Conservation (phyloP, 2,888 invertebrate species). For the Amphipoea lucens region DNA sequence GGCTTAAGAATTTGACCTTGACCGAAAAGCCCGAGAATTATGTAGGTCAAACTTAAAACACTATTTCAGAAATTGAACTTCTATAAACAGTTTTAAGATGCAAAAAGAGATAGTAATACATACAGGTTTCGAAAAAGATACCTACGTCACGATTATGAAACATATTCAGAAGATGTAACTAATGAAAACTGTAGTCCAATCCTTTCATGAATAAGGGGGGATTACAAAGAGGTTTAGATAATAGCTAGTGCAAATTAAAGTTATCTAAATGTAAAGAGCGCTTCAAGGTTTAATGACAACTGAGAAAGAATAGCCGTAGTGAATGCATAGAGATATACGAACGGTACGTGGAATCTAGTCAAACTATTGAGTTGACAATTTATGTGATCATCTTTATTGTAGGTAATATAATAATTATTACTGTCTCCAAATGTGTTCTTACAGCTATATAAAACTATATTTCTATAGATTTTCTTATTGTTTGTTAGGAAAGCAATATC, state of each 20-base stretch:
- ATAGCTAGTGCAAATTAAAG: conserved; percentile 39
- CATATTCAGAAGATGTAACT: background rate
- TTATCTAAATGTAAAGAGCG: conserved; percentile 49
- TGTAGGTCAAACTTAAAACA: conserved; percentile 4
- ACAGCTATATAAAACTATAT: background rate
- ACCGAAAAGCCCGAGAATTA: conserved; percentile 7
- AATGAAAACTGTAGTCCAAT: background rate
- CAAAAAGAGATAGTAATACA: background rate
- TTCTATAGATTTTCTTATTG: background rate
- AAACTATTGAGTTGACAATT: background rate
- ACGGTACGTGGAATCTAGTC: background rate
- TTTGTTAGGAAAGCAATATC: background rate
- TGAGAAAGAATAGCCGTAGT: background rate
- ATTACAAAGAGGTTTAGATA: conserved; percentile 22
- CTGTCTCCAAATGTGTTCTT: background rate
- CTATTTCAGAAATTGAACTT: conserved; percentile 19
- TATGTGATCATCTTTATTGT: no score
- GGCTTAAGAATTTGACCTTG: conserved; percentile 19
- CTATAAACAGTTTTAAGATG: background rate
- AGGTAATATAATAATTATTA: background rate
- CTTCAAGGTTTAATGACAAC: conserved; percentile 38
- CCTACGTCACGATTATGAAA: background rate
- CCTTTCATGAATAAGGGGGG: background rate
- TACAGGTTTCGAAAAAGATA: background rate
- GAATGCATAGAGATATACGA: background rate